Conservation (phyloP, 2,113 vertebrate species). For the Marmota monax region DNA sequence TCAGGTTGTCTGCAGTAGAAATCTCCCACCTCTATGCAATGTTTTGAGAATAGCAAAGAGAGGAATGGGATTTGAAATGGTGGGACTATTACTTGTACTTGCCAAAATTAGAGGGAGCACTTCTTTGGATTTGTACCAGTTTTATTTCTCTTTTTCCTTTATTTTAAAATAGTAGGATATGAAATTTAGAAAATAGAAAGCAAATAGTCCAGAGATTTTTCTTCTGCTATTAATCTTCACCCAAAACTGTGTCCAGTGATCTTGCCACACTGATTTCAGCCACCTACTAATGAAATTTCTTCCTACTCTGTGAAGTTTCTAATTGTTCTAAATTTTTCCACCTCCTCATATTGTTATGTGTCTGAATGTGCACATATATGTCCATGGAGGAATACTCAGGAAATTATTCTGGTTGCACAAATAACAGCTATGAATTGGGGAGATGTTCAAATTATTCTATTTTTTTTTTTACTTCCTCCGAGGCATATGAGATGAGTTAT, state of each 20-base stretch:
- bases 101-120: background rate
- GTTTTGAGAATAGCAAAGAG: background rate
- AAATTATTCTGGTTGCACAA: background rate
- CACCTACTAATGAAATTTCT: conserved; percentile 67
- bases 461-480: background rate
- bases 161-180: background rate
- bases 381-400: background rate
- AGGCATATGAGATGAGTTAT: background rate
- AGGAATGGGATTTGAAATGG: background rate
- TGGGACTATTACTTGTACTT: background rate
- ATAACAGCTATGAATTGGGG: background rate
- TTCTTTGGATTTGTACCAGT: background rate
- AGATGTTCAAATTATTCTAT: background rate
- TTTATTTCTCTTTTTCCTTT: background rate
- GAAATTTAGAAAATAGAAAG: background rate
- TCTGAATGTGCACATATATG: background rate
- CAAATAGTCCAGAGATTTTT: background rate
- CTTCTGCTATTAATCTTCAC: background rate
- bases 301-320: conserved; percentile 54
- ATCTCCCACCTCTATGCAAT: background rate
- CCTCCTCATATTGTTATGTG: conserved; percentile 1
- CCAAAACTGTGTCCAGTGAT: conserved; percentile 56
- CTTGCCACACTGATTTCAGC: conserved; percentile 52
- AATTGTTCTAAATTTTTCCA: conserved; percentile 61
- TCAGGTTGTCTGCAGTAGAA: background rate